A percentile compares a stretch with the other conserved stretches of the same genome.
phyloP scores from a whole-genome alignment of 2,888 invertebrate species.

The Mermis nigrescens region DNA sequence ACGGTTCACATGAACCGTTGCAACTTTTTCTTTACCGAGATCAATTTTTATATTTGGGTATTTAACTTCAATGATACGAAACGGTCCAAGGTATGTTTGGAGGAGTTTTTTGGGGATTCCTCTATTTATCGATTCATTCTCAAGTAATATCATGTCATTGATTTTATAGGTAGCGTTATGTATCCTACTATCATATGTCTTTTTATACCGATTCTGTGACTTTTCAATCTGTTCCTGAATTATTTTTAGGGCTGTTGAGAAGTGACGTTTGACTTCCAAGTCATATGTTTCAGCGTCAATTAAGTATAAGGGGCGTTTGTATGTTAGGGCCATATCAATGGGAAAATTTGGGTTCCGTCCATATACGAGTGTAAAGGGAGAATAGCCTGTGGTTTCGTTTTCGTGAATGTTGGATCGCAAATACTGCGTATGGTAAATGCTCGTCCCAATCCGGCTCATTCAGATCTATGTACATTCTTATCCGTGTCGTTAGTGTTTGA shows the following conservation, averaged over 20 bases:
- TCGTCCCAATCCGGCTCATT: conserved; percentile 22
- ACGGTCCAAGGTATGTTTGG: too few relatives aligned
- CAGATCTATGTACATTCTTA: conserved; percentile 18
- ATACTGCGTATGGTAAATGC: conserved; percentile 16
- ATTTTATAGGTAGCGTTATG: too few relatives aligned
- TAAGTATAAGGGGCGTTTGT: background rate
- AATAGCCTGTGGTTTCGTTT: conserved; percentile 16
- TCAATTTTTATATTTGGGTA: too few relatives aligned
- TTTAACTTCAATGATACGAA: too few relatives aligned
- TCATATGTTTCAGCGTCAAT: background rate
- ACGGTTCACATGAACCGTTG: too few relatives aligned
- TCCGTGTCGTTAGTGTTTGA: conserved; percentile 16
- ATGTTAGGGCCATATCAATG: conserved; percentile 8
- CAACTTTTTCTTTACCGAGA: too few relatives aligned
- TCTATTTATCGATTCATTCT: too few relatives aligned
- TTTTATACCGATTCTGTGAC: background rate
- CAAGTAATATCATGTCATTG: too few relatives aligned
- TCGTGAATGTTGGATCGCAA: conserved; percentile 18
- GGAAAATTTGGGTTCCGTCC: conserved; percentile 16
- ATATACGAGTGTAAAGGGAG: conserved; percentile 15
- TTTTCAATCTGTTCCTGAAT: background rate
- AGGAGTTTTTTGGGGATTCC: too few relatives aligned
- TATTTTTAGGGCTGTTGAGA: background rate
- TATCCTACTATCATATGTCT: too few relatives aligned
- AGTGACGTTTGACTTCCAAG: background rate